phyloP scores from a whole-genome alignment of 2,797 vertebrate species.

The Periparus ater region DNA sequence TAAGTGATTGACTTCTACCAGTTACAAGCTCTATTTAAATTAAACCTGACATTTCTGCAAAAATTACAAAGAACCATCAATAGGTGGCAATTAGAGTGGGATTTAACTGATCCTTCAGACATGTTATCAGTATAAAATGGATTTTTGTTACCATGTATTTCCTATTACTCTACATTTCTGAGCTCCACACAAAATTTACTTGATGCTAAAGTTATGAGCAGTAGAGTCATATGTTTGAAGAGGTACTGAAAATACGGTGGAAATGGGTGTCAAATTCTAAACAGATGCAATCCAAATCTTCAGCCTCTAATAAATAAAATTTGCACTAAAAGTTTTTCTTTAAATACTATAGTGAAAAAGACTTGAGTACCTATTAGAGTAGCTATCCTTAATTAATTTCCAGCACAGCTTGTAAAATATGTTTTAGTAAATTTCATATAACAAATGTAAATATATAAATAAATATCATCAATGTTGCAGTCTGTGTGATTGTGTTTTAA shows the following conservation, averaged over 20 bases:
- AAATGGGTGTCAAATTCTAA: background rate
- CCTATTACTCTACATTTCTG: background rate
- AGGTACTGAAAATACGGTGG: background rate
- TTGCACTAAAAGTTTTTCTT: background rate
- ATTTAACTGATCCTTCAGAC: background rate
- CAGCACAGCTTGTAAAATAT: background rate
- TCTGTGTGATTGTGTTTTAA: fast-evolving
- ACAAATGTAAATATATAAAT: background rate
- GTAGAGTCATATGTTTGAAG: background rate
- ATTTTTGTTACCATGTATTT: background rate
- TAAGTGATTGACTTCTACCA: constrained; percentile 42
- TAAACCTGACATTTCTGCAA: constrained; percentile 25
- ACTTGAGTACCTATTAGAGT: background rate
- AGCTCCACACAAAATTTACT: background rate
- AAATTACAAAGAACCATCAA: constrained; percentile 16
- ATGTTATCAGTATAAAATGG: background rate
- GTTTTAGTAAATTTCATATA: background rate
- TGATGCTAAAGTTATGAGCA: background rate
- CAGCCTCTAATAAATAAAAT: background rate
- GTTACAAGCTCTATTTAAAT: constrained; percentile 39
- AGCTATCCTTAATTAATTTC: background rate
- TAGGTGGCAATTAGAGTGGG: background rate
- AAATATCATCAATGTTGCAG: background rate
- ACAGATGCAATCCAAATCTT: background rate
- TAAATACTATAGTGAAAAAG: background rate